Percentiles rank a stretch among this genome's conserved stretches.
These are phyloP conservation scores for Platygyra sinensis DNA, from an alignment of 64 coral and sea anemone species.

Conservation along the genomic window DNA sequence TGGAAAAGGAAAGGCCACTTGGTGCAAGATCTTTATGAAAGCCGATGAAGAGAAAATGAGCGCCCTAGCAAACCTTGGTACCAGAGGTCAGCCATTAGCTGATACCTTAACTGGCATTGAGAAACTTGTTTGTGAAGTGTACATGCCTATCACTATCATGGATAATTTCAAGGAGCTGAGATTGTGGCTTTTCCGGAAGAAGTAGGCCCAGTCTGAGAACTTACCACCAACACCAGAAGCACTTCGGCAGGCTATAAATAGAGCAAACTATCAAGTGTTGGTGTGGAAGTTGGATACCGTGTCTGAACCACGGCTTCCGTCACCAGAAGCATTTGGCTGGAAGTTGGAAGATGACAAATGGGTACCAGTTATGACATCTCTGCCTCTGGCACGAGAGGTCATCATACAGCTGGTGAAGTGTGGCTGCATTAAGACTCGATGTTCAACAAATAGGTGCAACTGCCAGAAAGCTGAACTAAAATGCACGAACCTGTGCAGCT, in stretches of 20 bases:
- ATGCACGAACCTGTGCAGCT: constrained; percentile 28
- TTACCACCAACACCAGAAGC: constrained; percentile 42
- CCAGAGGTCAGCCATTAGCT: constrained; percentile 3
- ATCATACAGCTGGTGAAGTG: constrained; percentile 33
- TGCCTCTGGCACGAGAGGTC: constrained; percentile 39
- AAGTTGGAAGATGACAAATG: constrained; percentile 30
- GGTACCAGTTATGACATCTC: constrained; percentile 27
- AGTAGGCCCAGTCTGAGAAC: constrained; percentile 50
- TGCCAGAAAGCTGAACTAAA: constrained; percentile 20
- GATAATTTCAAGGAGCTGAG: constrained; percentile 18
- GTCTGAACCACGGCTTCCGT: constrained; percentile 5
- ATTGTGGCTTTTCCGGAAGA: constrained; percentile 47
- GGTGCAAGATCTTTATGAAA: constrained; percentile 38
- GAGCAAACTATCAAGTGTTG: constrained; percentile 43
- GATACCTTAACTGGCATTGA: background rate
- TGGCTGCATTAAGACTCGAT: background rate
- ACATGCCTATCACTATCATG: background rate
- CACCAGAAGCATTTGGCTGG: constrained; percentile 38
- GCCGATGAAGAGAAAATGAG: constrained; percentile 19
- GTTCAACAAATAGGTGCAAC: constrained; percentile 31
- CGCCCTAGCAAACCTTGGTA: constrained; percentile 28
- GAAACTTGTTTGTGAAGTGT: constrained; percentile 41
- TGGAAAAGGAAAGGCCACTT: constrained; percentile 33
- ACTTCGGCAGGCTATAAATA: constrained; percentile 19
- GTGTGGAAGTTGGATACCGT: constrained; percentile 20